Conservation (phyloP, 2,113 vertebrate genomes). For the Crotalus horridus region DNA sequence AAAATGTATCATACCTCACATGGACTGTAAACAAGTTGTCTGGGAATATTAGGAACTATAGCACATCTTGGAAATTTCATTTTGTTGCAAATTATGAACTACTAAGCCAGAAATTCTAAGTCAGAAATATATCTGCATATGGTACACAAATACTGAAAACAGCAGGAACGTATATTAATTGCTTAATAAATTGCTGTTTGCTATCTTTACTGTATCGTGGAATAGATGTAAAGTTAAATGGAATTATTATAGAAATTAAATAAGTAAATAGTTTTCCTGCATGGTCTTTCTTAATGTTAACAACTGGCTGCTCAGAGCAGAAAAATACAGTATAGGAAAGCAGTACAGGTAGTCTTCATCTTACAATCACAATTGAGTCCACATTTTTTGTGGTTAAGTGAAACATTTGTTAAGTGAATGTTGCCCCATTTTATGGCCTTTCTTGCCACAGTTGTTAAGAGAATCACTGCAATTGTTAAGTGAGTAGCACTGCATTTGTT, state of each 20-base stretch:
- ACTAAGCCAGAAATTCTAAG: neutral
- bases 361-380: neutral
- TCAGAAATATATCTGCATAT: neutral
- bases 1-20: conserved; percentile 10
- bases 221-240: conserved; percentile 20
- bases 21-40: neutral
- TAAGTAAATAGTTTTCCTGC: conserved; percentile 15
- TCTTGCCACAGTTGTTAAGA: neutral
- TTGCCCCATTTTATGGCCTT: too few relatives aligned
- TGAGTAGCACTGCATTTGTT: neutral
- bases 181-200: conserved; percentile 13
- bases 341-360: neutral
- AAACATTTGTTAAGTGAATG: neutral
- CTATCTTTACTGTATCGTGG: neutral
- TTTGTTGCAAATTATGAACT: conserved; percentile 23
- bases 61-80: conserved; percentile 3
- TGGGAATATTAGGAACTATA: neutral
- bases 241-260: conserved; percentile 20
- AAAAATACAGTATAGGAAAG: neutral
- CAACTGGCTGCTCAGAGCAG: conserved; percentile 31
- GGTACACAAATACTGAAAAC: neutral
- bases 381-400: neutral
- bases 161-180: conserved; percentile 19
- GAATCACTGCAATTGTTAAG: neutral
- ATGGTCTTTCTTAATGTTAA: conserved; percentile 25